Percentiles rank a stretch among this genome's conserved stretches.
phyloP scores from a whole-genome alignment of 2,888 invertebrate species.

The Torymus auratus region DNA sequence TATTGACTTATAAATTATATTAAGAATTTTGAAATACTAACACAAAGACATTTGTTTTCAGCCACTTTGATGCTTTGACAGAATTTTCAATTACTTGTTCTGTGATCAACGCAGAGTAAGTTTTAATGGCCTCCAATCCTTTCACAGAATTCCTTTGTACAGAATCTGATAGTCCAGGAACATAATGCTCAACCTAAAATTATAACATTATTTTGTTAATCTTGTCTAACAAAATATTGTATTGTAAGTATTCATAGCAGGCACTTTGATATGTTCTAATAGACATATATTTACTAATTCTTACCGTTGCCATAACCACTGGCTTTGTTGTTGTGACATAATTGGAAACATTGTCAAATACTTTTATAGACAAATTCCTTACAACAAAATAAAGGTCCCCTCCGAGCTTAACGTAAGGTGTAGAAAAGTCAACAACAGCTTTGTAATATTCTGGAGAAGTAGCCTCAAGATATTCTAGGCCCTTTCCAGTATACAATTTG shows the following conservation, averaged over 20 bases:
- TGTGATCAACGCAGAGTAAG: slow-evolving; percentile 65
- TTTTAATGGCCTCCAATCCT: slow-evolving; percentile 67
- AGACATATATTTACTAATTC: slow-evolving; percentile 65
- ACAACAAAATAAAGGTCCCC: slow-evolving; percentile 80
- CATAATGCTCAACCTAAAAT: slow-evolving; percentile 83
- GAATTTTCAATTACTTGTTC: slow-evolving; percentile 69
- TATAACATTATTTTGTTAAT: slow-evolving; percentile 1
- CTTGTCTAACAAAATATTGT: not conserved
- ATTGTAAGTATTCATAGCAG: not conserved
- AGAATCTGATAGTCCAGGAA: slow-evolving; percentile 84
- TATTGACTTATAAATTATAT: not conserved
- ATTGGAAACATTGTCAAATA: slow-evolving; percentile 78
- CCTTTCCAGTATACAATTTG: slow-evolving; percentile 80
- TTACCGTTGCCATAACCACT: slow-evolving; percentile 78
- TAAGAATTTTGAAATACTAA: slow-evolving; percentile 78
- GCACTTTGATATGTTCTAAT: not conserved
- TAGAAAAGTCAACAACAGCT: slow-evolving; percentile 78
- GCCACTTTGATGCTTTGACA: slow-evolving; percentile 77
- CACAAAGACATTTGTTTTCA: slow-evolving; percentile 88
- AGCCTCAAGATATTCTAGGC: slow-evolving; percentile 83
- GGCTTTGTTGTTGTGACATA: slow-evolving; percentile 80
- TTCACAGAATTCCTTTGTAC: slow-evolving; percentile 78
- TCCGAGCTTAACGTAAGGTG: slow-evolving; percentile 82
- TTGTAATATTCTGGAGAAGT: slow-evolving; percentile 84
- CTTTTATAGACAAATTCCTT: slow-evolving; percentile 78